Conservation (phyloP, 2,888 invertebrate species). For the Tipula vernalis region DNA sequence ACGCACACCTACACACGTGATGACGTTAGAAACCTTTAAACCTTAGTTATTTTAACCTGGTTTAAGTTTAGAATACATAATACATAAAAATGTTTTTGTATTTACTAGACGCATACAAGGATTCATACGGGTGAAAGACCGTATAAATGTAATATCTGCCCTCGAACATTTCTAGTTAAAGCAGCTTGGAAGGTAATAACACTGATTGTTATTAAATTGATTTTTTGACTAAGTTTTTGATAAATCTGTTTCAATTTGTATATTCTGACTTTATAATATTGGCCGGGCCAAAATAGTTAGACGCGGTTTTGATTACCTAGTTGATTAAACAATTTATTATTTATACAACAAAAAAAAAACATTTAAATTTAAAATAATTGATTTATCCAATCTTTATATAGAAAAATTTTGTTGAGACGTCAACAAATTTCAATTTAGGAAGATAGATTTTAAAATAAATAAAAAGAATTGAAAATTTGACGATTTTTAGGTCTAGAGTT, state of each 20-base stretch:
- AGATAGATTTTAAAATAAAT: too few relatives aligned
- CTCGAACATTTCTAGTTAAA: background rate
- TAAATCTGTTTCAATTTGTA: background rate
- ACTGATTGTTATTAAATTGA: background rate
- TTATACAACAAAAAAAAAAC: too few relatives aligned
- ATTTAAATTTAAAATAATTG: too few relatives aligned
- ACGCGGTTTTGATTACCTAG: too few relatives aligned
- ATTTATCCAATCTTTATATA: too few relatives aligned
- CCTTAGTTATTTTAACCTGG: background rate
- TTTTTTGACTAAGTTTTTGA: background rate
- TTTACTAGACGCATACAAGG: background rate
- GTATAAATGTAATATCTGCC: background rate
- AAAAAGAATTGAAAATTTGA: too few relatives aligned
- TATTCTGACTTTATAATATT: too few relatives aligned
- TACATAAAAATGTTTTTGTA: background rate
- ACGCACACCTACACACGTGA: background rate
- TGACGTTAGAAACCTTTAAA: background rate
- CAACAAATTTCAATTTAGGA: too few relatives aligned
- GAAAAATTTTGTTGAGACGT: too few relatives aligned
- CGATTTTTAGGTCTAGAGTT: too few relatives aligned
- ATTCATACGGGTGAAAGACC: background rate
- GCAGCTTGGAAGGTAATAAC: background rate
- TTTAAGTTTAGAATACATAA: background rate
- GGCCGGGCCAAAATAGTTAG: too few relatives aligned
- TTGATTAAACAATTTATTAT: too few relatives aligned